phyloP scores from a whole-genome alignment of 2,113 vertebrate species.

The Corydoras sp. region DNA sequence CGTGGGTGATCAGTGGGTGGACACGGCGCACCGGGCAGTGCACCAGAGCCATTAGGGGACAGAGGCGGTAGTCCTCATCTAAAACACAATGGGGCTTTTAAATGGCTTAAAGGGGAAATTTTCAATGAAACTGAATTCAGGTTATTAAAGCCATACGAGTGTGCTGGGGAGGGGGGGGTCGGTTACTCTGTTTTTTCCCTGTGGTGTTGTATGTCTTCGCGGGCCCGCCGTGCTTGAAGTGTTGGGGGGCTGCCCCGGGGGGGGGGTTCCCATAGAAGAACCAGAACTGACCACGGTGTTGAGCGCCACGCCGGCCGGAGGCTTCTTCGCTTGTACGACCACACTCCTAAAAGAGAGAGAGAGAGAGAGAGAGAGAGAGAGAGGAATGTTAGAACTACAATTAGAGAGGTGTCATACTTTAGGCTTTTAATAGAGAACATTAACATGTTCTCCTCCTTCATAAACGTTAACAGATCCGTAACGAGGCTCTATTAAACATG shows the following conservation, averaged over 20 bases:
- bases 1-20: neutral
- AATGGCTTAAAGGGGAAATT: no score
- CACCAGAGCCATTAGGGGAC: slow-evolving; percentile 63
- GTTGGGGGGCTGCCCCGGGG: slow-evolving; percentile 78
- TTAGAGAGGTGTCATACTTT: no score
- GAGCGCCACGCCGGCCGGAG: slow-evolving; percentile 77
- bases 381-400: neutral
- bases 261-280: slow-evolving; percentile 63
- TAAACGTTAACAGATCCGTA: no score
- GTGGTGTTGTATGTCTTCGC: slow-evolving; percentile 91
- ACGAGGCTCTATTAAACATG: no score
- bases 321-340: slow-evolving; percentile 89
- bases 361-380: neutral
- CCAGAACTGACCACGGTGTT: slow-evolving; percentile 76
- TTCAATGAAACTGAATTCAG: no score
- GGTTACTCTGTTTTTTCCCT: slow-evolving; percentile 53
- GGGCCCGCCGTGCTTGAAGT: slow-evolving; percentile 82
- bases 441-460: no score
- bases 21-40: slow-evolving; percentile 35
- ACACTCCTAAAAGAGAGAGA: slow-evolving; percentile 74
- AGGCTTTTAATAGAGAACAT: no score
- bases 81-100: no score
- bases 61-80: neutral
- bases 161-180: no score
- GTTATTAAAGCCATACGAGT: no score